A percentile compares a stretch with the other conserved stretches of the same genome.
These are phyloP conservation scores for Scylla paramamosain DNA, from an alignment of 1,140 invertebrate genomes.

Conservation along the genomic window DNA sequence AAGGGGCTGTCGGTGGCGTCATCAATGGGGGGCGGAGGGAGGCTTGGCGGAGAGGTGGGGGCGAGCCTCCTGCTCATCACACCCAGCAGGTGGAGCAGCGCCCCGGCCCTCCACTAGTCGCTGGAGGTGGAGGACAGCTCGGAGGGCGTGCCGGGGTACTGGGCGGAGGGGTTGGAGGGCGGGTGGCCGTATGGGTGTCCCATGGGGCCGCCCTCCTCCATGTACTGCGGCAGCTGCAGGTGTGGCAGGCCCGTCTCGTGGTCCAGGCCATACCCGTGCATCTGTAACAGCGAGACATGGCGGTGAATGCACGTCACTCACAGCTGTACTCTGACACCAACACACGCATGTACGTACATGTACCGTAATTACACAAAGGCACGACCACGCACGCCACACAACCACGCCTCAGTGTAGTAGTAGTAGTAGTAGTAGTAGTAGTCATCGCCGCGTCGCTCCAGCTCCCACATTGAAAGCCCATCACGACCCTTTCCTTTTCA, in stretches of 20 bases:
- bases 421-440: not conserved
- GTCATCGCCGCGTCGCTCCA: not conserved
- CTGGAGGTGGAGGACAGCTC: conserved; percentile 81
- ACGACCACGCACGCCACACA: too few relatives aligned
- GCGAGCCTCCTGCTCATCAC: conserved; percentile 31
- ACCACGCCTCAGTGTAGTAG: not conserved
- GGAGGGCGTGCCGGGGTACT: conserved; percentile 80
- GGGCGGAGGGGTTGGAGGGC: conserved; percentile 79
- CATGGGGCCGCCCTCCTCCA: conserved; percentile 78
- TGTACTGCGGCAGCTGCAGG: conserved; percentile 72
- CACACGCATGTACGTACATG: not conserved
- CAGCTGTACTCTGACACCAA: not conserved
- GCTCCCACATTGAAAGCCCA: not conserved
- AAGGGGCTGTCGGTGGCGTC: not conserved
- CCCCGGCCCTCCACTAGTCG: conserved; percentile 78
- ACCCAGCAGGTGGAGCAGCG: conserved; percentile 28
- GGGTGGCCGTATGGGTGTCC: conserved; percentile 77
- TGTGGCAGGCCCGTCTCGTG: conserved; percentile 78
- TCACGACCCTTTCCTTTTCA: too few relatives aligned
- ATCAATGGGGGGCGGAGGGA: not conserved
- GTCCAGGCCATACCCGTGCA: conserved; percentile 78
- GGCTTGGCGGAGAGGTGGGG: not conserved
- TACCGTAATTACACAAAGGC: not conserved
- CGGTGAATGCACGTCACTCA: not conserved
- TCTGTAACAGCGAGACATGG: conserved; percentile 71